Conservation (phyloP, 1,140 invertebrate species). For the Drosophila triauraria region DNA sequence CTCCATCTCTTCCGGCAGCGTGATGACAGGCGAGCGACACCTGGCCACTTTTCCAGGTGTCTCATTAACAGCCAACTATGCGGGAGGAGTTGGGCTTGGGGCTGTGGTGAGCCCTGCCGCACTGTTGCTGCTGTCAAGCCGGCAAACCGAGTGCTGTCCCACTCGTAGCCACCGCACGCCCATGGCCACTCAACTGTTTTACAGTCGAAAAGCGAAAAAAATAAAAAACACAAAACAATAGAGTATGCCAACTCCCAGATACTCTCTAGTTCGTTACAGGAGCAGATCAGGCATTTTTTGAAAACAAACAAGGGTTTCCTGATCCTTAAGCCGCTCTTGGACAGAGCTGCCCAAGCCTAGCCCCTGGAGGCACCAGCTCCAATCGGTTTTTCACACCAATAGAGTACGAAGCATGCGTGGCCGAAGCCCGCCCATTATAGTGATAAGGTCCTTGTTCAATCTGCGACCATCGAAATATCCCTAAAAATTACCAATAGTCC, state of each 20-base stretch:
- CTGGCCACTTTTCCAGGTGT: conserved; percentile 39
- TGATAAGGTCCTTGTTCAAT: too few species aligned
- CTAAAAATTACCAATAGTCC: too few species aligned
- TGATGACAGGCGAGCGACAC: conserved; percentile 67
- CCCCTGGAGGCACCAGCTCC: neutral
- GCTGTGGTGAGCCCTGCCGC: conserved; percentile 1
- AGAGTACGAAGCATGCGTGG: too few species aligned
- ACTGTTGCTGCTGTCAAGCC: conserved; percentile 62
- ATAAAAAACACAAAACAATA: neutral
- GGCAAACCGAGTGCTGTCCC: conserved; percentile 15
- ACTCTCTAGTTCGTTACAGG: conserved; percentile 9
- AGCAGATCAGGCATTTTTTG: neutral
- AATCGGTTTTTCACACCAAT: neutral
- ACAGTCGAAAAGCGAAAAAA: conserved; percentile 43
- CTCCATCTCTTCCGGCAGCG: conserved; percentile 40
- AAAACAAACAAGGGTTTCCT: neutral
- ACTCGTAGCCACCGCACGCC: conserved; percentile 21
- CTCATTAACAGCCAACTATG: conserved; percentile 68
- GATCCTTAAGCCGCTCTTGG: neutral
- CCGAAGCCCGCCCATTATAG: too few species aligned
- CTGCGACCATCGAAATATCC: too few species aligned
- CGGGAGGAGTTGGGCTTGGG: neutral
- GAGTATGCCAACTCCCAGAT: neutral
- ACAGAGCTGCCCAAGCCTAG: neutral
- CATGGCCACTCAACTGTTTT: conserved; percentile 73